Conservation (phyloP, 2,888 invertebrate species). For the Lamproptera curius region DNA sequence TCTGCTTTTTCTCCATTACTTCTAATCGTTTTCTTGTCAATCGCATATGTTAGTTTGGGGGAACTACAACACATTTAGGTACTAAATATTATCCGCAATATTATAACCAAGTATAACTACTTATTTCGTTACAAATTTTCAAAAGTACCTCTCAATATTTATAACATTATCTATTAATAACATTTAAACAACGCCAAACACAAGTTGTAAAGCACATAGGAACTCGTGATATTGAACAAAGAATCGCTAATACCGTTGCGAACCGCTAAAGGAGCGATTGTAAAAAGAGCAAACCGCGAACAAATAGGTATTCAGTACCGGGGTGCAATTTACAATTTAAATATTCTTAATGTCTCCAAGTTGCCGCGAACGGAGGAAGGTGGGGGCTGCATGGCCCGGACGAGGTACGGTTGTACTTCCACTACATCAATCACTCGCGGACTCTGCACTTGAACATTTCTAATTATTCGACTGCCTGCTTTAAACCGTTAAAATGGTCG, state of each 20-base stretch:
- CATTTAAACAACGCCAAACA: no score
- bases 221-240: background rate
- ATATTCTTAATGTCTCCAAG: constrained; percentile 77
- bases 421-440: constrained; percentile 78
- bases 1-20: no score
- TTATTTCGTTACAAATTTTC: no score
- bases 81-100: no score
- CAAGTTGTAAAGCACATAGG: no score
- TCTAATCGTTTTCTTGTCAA: no score
- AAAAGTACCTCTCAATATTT: no score
- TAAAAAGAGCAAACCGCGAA: constrained; percentile 57
- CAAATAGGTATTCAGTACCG: constrained; percentile 76
- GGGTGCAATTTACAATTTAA: constrained; percentile 76
- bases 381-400: constrained; percentile 31
- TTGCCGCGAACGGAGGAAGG: constrained; percentile 48
- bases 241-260: background rate
- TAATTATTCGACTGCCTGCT: constrained; percentile 66
- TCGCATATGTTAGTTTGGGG: no score
- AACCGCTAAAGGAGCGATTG: constrained; percentile 31
- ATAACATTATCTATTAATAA: no score
- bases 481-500: constrained; percentile 50
- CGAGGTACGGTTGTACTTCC: constrained; percentile 51
- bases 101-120: no score
- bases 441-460: constrained; percentile 73
- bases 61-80: no score